These are phyloP conservation scores for Sarcophaga rosellei DNA, from an alignment of 2,888 invertebrate species.

Conservation along the genomic window DNA sequence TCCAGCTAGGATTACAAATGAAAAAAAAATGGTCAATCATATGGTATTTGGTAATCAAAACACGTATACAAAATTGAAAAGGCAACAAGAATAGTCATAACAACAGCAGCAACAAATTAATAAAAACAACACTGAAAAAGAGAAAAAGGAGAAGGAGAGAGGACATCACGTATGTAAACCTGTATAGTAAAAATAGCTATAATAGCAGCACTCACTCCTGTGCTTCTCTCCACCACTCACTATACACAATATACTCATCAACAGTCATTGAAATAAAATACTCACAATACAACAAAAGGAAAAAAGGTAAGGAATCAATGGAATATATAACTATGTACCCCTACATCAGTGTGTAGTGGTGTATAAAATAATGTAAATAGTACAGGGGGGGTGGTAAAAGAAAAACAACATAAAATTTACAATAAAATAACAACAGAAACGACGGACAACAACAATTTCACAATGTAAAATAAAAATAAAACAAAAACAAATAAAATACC, in stretches of 20 bases:
- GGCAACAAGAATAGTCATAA: constrained; percentile 9
- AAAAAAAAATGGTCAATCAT: constrained; percentile 13
- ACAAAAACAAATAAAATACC: constrained; percentile 25
- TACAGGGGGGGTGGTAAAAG: background rate
- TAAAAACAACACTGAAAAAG: background rate
- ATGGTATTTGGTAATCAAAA: constrained; percentile 21
- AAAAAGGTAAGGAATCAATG: background rate
- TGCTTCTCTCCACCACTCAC: background rate
- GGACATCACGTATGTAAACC: constrained; percentile 16
- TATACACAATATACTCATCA: background rate
- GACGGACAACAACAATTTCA: background rate
- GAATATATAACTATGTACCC: no score
- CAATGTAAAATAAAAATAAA: constrained; percentile 9
- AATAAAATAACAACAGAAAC: background rate
- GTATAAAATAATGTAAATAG: constrained; percentile 12
- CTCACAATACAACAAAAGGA: background rate
- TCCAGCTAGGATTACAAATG: background rate
- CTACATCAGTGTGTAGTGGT: background rate
- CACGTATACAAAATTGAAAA: constrained; percentile 25
- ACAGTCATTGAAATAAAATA: constrained; percentile 11
- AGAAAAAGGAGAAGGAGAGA: constrained; percentile 10
- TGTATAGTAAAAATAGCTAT: constrained; percentile 2
- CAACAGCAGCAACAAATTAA: background rate
- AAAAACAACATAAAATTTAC: constrained; percentile 10
- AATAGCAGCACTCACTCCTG: background rate